Base-by-base conservation (phyloP, 2,113 vertebrate species). In the Oriolus oriolus region DNA sequence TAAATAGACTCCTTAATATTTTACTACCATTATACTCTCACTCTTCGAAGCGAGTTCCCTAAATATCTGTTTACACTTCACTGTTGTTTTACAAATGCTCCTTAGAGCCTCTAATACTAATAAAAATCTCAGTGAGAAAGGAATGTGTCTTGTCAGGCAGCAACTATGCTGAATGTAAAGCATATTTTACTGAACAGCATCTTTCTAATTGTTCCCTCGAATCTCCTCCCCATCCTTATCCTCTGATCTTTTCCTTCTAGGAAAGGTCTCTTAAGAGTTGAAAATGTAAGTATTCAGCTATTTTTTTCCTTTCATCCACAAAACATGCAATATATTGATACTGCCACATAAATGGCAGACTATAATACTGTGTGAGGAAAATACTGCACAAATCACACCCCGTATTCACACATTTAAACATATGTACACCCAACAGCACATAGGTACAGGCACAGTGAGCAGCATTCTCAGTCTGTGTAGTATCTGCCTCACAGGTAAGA, bases 71-170 rank as follows among this genome's bases (percentile, higher is more conserved):
- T 78, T 47, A 82, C 30, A 65, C 37, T 73, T 81, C 59, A 39
- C 17, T 82, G 39, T 15, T 70, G 7, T 77, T 76, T 61, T 81
- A 78, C 28, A 66, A 81, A 84, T 21, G 15, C 15, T 91, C 41
- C 41, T 81, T 77, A 44, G 15, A 69, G 41, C 10, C 52, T 80
- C 39, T 69, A 59, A 44, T 45, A 50, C 47, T 50, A 56, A 44
- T 44, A 87, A 64, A 64, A 91, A 56, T 68, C 76, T 86, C 90
- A 73, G 30, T 33, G 21, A 73, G 63, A 84, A 83, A 79, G 35
- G 24, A 64, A 66, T 33, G 16, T 56, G 20, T 37, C 57, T 52
- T 56, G 35, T 37, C 56, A 83, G 52, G 61, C 30, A 92, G 42
- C 13, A 75, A 63, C 28, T n/a, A 41, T 27, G 12, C 12, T 82